Evolutionary conservation across 2,113 vertebrate genomes (phyloP).

Genomic region (Ceyx cyanopectus): DNA sequence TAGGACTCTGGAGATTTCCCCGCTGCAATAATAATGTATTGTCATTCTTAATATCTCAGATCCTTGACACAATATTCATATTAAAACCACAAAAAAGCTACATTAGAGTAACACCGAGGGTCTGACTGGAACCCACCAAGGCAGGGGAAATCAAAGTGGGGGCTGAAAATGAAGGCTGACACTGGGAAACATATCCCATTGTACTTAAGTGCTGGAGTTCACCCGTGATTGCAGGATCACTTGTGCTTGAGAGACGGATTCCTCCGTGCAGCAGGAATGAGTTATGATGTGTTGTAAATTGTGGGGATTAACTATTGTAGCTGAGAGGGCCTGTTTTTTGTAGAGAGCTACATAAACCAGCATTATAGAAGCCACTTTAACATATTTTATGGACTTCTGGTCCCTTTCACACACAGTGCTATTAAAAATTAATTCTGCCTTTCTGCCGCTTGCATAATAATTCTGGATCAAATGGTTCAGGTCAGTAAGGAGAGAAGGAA

Average conservation of each 20-base stretch:
- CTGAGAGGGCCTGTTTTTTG: slow-evolving; percentile 43
- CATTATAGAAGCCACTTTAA: slow-evolving; percentile 25
- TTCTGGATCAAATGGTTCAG: slow-evolving; percentile 23
- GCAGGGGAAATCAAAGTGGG: slow-evolving; percentile 57
- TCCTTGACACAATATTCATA: slow-evolving; percentile 84
- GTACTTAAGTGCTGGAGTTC: slow-evolving; percentile 41
- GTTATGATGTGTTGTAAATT: slow-evolving; percentile 44
- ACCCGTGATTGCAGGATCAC: slow-evolving; percentile 33
- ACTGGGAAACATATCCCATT: slow-evolving; percentile 50
- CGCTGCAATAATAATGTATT: slow-evolving; percentile 84
- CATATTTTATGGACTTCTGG: slow-evolving; percentile 54
- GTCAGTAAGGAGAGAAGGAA: slow-evolving; percentile 14
- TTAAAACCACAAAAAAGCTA: slow-evolving; percentile 67
- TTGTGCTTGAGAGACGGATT: slow-evolving; percentile 24
- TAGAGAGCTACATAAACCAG: background rate
- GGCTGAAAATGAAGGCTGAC: slow-evolving; percentile 65
- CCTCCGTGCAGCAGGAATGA: background rate
- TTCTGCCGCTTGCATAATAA: slow-evolving; percentile 40
- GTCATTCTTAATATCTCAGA: slow-evolving; percentile 87
- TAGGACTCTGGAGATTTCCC: slow-evolving; percentile 77
- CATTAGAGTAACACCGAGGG: slow-evolving; percentile 50
- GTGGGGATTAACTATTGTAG: slow-evolving; percentile 17
- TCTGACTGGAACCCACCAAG: slow-evolving; percentile 25
- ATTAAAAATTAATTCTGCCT: slow-evolving; percentile 49
- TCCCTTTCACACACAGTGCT: background rate